phyloP scores from a whole-genome alignment of 1,140 invertebrate species.

The Muscidifurax raptorellus region DNA sequence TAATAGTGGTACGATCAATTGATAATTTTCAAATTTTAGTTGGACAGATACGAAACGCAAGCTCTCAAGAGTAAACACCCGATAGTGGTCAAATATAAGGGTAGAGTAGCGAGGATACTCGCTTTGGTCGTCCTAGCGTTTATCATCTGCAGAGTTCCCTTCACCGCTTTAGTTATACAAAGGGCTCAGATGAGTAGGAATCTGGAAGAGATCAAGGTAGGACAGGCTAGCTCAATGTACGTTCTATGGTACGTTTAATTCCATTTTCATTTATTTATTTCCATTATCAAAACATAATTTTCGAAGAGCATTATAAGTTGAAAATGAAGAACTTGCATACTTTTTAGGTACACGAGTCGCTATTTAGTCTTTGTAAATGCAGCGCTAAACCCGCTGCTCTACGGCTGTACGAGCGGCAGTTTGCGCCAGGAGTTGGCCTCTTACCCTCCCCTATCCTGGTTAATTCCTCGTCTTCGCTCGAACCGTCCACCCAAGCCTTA shows the following conservation, averaged over 20 bases:
- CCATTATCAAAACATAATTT: not conserved
- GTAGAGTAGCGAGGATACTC: slow-evolving; percentile 80
- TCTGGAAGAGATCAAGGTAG: slow-evolving; percentile 54
- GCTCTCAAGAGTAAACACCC: slow-evolving; percentile 76
- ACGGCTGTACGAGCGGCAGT: slow-evolving; percentile 83
- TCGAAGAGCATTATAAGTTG: not conserved
- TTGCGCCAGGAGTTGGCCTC: slow-evolving; percentile 79
- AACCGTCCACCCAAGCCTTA: not conserved
- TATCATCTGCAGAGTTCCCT: slow-evolving; percentile 81
- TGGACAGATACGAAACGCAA: slow-evolving; percentile 78
- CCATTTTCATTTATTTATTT: not conserved
- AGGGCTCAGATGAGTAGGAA: slow-evolving; percentile 75
- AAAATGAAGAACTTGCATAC: not conserved
- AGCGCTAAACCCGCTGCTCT: slow-evolving; percentile 85
- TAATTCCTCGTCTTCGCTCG: not conserved
- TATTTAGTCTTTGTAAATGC: slow-evolving; percentile 83
- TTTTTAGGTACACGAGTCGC: slow-evolving; percentile 78
- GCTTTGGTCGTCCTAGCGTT: slow-evolving; percentile 82
- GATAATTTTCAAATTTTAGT: slow-evolving; percentile 61
- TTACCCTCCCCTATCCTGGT: slow-evolving; percentile 67
- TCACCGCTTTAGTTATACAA: slow-evolving; percentile 81
- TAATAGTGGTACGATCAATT: not conserved
- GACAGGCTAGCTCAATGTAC: slow-evolving; percentile 64
- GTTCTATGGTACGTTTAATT: slow-evolving; percentile 62
- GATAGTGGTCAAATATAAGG: slow-evolving; percentile 74